These are phyloP conservation scores for Arctopsyche grandis DNA, from an alignment of 1,140 invertebrate species.

Conservation along the genomic window DNA sequence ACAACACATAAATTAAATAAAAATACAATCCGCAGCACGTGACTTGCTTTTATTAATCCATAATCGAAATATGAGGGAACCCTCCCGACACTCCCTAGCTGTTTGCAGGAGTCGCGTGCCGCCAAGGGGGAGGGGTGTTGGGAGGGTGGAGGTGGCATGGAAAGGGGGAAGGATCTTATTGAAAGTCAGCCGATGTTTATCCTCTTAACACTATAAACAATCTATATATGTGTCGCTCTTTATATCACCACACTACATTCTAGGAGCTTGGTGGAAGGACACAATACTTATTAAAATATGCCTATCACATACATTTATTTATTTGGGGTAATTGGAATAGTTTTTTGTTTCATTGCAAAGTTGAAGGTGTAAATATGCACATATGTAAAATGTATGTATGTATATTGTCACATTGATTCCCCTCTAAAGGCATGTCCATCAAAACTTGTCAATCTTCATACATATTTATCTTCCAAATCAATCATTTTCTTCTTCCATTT, in stretches of 20 bases:
- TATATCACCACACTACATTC: not conserved
- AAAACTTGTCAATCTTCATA: no score
- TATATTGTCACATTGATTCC: no score
- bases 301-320: no score
- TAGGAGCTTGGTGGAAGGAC: not conserved
- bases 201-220: slow-evolving; percentile 43
- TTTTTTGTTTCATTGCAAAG: no score
- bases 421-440: no score
- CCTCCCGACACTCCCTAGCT: not conserved
- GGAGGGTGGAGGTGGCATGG: no score
- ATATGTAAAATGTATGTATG: no score
- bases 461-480: no score
- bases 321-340: no score
- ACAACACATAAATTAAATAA: slow-evolving; percentile 54
- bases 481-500: no score
- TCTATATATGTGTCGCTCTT: not conserved
- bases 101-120: not conserved
- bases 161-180: slow-evolving; percentile 15
- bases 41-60: slow-evolving; percentile 53
- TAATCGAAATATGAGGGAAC: slow-evolving; percentile 46
- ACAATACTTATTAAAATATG: no score
- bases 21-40: slow-evolving; percentile 53
- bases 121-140: not conserved
- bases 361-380: no score
- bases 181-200: slow-evolving; percentile 30